Percentiles rank a stretch among this genome's conserved stretches.
Conservation (phyloP, 2,113 vertebrate genomes). For the Brachionichthys hirsutus region DNA sequence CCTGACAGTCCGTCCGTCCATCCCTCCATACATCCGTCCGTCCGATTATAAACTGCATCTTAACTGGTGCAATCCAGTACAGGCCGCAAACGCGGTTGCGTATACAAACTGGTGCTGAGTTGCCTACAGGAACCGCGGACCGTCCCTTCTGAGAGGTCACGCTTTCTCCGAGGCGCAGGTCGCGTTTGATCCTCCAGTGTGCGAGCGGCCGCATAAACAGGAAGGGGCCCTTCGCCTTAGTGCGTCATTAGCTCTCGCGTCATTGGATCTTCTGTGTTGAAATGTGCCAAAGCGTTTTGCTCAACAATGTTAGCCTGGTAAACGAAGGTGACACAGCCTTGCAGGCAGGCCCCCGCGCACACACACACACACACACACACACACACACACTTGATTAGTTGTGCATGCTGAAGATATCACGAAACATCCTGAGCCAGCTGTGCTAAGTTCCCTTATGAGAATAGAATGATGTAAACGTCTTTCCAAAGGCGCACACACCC, state of each 20-base stretch:
- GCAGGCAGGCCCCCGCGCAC: slow-evolving; percentile 1
- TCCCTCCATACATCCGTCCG: too few species aligned
- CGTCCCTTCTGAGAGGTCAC: slow-evolving; percentile 28
- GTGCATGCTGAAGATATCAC: slow-evolving; percentile 25
- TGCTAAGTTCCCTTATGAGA: slow-evolving; percentile 26
- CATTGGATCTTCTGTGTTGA: slow-evolving; percentile 62
- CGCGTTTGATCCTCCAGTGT: slow-evolving; percentile 59
- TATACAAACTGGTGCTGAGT: background rate
- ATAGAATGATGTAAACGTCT: slow-evolving; percentile 28
- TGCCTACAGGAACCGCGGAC: slow-evolving; percentile 1
- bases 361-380: slow-evolving; percentile 9
- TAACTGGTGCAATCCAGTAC: slow-evolving; percentile 19
- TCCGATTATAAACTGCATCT: slow-evolving; percentile 39
- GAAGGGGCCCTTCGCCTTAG: slow-evolving; percentile 66
- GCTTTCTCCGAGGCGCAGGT: slow-evolving; percentile 27
- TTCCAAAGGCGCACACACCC: slow-evolving; percentile 7
- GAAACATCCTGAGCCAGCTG: slow-evolving; percentile 48
- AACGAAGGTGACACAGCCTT: slow-evolving; percentile 45
- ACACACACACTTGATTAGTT: slow-evolving; percentile 11
- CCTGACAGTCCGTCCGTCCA: too few species aligned
- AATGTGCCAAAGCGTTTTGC: slow-evolving; percentile 54
- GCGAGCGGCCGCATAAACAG: slow-evolving; percentile 67
- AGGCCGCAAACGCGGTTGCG: background rate
- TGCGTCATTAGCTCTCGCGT: slow-evolving; percentile 66
- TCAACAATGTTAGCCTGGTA: slow-evolving; percentile 61